phyloP scores from a whole-genome alignment of 2,113 vertebrate genomes.

The Meles meles region DNA sequence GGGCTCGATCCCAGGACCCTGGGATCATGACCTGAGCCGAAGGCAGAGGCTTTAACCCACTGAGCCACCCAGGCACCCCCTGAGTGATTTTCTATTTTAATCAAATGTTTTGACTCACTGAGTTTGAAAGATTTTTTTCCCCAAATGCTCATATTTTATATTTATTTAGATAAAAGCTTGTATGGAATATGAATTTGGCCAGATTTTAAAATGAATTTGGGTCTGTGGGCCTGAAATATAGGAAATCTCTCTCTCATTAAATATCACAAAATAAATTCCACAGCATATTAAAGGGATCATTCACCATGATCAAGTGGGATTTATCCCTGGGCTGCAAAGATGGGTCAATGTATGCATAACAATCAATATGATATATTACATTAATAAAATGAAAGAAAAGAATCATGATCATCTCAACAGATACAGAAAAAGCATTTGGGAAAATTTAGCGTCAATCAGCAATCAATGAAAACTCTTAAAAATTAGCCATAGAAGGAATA shows the following conservation, averaged over 20 bases:
- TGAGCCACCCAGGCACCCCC: too few relatives aligned
- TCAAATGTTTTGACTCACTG: background rate
- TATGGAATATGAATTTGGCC: background rate
- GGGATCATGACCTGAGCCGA: too few relatives aligned
- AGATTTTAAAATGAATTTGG: constrained; percentile 4
- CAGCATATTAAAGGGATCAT: background rate
- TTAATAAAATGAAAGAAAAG: background rate
- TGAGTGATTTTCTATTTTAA: background rate
- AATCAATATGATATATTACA: background rate
- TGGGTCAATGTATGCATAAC: background rate
- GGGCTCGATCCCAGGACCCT: too few relatives aligned
- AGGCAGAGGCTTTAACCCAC: too few relatives aligned
- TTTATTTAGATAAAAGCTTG: background rate
- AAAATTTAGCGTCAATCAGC: background rate
- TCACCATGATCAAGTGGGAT: background rate
- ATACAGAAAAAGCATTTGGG: background rate
- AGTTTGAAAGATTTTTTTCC: background rate
- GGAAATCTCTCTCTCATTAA: background rate
- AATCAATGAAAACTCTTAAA: background rate
- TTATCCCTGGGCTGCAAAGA: background rate
- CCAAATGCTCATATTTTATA: background rate
- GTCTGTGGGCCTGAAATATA: background rate
- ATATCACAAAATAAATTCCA: background rate
- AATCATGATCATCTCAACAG: background rate
- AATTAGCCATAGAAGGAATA: background rate